Evolutionary conservation across 2,888 invertebrate genomes (phyloP).

Genomic region (Acanthosepion esculentum): DNA sequence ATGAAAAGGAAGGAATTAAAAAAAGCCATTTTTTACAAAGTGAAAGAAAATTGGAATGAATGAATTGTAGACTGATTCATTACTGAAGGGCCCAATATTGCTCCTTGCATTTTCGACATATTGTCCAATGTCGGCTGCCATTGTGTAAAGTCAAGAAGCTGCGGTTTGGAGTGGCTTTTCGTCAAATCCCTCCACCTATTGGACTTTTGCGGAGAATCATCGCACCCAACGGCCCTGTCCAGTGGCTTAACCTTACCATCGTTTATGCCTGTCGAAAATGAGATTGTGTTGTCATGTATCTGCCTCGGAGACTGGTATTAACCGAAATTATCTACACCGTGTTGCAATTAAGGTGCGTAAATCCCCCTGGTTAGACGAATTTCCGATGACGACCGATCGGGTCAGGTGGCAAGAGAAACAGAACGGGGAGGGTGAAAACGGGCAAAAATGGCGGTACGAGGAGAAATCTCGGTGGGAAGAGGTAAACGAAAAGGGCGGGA

Average conservation of each 20-base stretch:
- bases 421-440: not conserved
- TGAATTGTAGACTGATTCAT: not conserved
- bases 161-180: not conserved
- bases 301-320: not conserved
- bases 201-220: not conserved
- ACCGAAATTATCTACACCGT: not conserved
- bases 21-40: not conserved
- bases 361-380: not conserved
- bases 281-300: slow-evolving; percentile 33
- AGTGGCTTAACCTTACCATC: not conserved
- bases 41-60: not conserved
- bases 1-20: not conserved
- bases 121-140: not conserved
- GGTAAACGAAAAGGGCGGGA: not conserved
- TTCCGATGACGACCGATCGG: slow-evolving; percentile 15
- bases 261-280: slow-evolving; percentile 6
- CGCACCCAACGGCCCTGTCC: slow-evolving; percentile 33
- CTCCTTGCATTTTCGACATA: not conserved
- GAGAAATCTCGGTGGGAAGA: not conserved
- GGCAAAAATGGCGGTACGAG: too few relatives aligned
- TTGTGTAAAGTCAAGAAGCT: not conserved
- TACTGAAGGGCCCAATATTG: not conserved
- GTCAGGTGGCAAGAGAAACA: not conserved
- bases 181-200: not conserved
- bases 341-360: slow-evolving; percentile 33